Conservation (phyloP, 2,797 vertebrate species). For the Hoplostethus mediterraneus region DNA sequence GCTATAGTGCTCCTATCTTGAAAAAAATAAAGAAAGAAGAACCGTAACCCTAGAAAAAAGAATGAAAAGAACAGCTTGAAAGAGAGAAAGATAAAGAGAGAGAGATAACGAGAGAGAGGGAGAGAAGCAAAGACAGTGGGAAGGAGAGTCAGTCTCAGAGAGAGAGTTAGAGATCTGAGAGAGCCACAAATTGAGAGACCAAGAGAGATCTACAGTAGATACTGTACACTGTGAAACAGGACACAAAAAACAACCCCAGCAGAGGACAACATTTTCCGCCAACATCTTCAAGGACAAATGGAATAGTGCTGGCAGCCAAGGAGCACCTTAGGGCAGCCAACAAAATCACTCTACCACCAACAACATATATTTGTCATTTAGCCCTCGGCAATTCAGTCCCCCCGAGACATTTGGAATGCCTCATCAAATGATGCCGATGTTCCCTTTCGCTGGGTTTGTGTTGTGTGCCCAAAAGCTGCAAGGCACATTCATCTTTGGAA, state of each 20-base stretch:
- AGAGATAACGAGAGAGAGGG: background rate
- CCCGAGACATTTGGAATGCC: constrained; percentile 82
- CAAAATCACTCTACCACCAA: constrained; percentile 78
- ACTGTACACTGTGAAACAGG: constrained; percentile 58
- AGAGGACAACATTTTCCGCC: constrained; percentile 79
- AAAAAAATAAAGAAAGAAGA: too few species aligned
- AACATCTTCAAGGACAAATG: constrained; percentile 85
- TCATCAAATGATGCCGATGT: constrained; percentile 87
- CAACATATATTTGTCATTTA: constrained; percentile 86
- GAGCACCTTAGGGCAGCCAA: constrained; percentile 78
- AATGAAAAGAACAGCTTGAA: background rate
- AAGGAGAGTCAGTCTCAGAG: constrained; percentile 19
- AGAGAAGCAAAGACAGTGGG: background rate
- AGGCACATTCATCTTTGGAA: constrained; percentile 87
- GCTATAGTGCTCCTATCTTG: background rate
- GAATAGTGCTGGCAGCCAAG: constrained; percentile 76
- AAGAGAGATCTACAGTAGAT: constrained; percentile 44
- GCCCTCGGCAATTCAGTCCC: constrained; percentile 79
- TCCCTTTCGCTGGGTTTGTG: constrained; percentile 85
- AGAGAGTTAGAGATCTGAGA: constrained; percentile 22
- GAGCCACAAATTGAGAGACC: constrained; percentile 30
- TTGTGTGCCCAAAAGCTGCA: constrained; percentile 86
- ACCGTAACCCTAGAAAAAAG: too few species aligned
- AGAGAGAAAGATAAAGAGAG: background rate
- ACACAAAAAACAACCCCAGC: constrained; percentile 68